Evolutionary conservation across 2,888 invertebrate genomes (phyloP), one percentile per base, ranked within the genome.

Genomic region (Zaprionus lineosus): DNA sequence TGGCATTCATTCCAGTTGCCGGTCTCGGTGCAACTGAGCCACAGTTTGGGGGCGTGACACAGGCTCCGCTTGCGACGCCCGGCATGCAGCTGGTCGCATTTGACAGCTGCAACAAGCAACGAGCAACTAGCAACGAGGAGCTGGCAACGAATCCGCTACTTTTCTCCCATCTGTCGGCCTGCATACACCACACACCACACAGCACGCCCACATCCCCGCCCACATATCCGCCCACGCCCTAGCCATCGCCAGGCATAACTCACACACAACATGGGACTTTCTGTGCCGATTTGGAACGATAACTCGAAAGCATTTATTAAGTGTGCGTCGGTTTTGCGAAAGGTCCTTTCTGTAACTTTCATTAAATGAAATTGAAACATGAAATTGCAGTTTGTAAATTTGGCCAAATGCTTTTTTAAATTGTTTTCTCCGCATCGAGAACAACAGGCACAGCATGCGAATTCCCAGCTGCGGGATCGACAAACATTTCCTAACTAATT

Each of bases 1-100:
- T 68, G 64, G 43, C 50, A 51, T 77, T 61, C 74, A 39, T 72
- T 56, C 40, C 69, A 61, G 56, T 64, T 55, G 53, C 67, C 70
- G 15, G n/a, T n/a, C 41, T 50, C 34, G 41, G 43, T 60, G 61
- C 53, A 53, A 58, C 53, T 47, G 41, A 33, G 26, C 31, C 36
- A 41, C 15, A 28, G 12, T 8, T 50, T 19, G 44, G 26, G 11
- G 26, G 11, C 66, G 21, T 52, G 60, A 43, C 40, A 44, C 29
- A 28, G 12, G 31, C 37, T 40, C 8, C 29, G 3, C 7, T 1
- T 29, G 7, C 12, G 5, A 6, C 9, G 9, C 5, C 47, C n/a
- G 12, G 6, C 39, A 37, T 6, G 6, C 12, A 44, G 14, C 21
- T 43, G 19, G 34, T 16, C 21, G 28, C 34, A 51, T 37, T 61